Base-by-base conservation (phyloP, 2,888 invertebrate species). In the Blera fallax region DNA sequence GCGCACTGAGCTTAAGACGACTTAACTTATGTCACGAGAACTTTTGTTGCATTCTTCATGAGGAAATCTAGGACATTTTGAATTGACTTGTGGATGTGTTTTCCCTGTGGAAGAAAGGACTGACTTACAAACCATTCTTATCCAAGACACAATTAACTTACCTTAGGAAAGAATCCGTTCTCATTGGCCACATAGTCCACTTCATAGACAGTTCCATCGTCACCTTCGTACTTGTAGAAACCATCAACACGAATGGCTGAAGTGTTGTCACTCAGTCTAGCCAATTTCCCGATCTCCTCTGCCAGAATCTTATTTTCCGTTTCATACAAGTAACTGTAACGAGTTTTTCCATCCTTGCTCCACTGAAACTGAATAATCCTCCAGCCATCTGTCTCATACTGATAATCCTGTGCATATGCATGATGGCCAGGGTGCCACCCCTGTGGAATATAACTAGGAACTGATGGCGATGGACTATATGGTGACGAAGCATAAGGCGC, bases 201-300 rank as follows among this genome's bases (percentile, higher is more conserved):
- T 2, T 90, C 89, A 87, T 93, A 92, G 37, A 91, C 89, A n/a
- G 91, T 90, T 58, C 93, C 93, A 87, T 93, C 93, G 34, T 94
- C 94, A 1, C 94, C 95, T 3, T 94, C 93, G 89, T 94, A 95
- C 89, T 94, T 93, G 89, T 93, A 95, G 88, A 94, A 94, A 24
- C 94, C 95, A 3, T 73, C 87, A 88, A 72, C 72, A 0, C 67
- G 50, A 62, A 64, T 48, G 1, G 78, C 50, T 10, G 76, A 52
- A 8, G 27, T 65, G 10, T 45, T 74, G 16, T 83, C 81, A 21
- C 40, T 48, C 24, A 79, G 7, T 24, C 16, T 62, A 0, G 70
- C 56, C 27, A 87, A 8, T 64, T 67, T 82, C 11, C 45, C 73
- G 1, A 77, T 56, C 56, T 93, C 94, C 21, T 91, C 82, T 8